phyloP scores from a whole-genome alignment of 2,113 vertebrate genomes.

The Ailurus styani region DNA sequence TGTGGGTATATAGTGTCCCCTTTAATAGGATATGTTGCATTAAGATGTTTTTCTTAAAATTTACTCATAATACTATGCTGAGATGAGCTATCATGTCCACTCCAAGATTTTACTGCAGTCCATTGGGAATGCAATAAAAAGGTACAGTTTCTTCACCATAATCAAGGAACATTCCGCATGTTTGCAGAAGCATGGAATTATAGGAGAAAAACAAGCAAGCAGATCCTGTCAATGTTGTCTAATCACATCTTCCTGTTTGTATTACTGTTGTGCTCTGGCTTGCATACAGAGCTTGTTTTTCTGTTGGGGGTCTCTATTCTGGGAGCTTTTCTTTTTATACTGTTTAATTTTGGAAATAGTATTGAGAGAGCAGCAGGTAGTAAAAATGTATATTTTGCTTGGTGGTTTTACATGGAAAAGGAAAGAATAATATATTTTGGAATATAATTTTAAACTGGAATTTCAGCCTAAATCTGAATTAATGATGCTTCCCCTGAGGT shows the following conservation, averaged over 20 bases:
- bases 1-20: constrained; percentile 39
- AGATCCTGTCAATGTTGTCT: constrained; percentile 65
- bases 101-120: constrained; percentile 66
- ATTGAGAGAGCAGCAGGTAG: constrained; percentile 18
- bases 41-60: constrained; percentile 42
- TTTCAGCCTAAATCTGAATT: neutral
- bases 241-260: constrained; percentile 66
- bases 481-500: neutral
- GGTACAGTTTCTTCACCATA: constrained; percentile 60
- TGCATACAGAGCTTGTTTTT: constrained; percentile 66
- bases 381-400: constrained; percentile 39
- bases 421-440: constrained; percentile 9
- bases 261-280: constrained; percentile 59
- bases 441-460: constrained; percentile 22
- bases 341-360: constrained; percentile 48
- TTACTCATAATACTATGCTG: neutral
- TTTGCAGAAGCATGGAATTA: constrained; percentile 43
- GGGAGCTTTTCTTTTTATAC: constrained; percentile 73
- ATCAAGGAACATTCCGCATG: constrained; percentile 75
- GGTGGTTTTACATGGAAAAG: neutral
- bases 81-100: constrained; percentile 67
- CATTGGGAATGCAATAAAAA: constrained; percentile 67
- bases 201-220: constrained; percentile 70
- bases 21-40: constrained; percentile 32
- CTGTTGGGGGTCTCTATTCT: constrained; percentile 69